phyloP scores from a whole-genome alignment of 2,113 vertebrate genomes.

The Acrocephalus kingi region DNA sequence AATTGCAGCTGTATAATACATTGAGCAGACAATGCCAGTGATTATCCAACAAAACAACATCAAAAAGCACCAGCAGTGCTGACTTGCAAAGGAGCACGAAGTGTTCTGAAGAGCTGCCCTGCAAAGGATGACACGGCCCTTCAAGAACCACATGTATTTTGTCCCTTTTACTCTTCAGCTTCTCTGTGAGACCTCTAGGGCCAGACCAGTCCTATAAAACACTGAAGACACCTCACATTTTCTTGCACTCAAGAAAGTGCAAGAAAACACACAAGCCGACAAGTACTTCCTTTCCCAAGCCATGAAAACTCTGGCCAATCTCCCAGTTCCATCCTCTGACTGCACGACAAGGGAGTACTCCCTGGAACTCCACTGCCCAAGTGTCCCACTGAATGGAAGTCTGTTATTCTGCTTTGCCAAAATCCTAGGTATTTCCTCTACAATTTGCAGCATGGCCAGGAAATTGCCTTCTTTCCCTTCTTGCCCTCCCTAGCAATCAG shows the following conservation, averaged over 20 bases:
- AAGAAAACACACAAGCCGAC: neutral
- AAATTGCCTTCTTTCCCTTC: neutral
- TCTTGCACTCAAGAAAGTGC: too few species aligned
- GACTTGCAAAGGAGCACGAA: neutral
- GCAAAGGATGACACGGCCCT: neutral
- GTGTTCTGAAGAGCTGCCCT: neutral
- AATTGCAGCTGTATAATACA: neutral
- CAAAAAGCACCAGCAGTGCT: neutral
- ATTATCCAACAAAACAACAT: neutral
- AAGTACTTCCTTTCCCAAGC: neutral
- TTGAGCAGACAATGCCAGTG: neutral
- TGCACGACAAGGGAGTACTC: neutral
- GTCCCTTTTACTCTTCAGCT: neutral
- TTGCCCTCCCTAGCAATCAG: neutral
- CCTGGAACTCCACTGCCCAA: neutral
- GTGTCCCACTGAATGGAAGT: neutral
- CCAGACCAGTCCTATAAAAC: neutral
- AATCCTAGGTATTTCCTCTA: neutral
- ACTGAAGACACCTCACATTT: neutral
- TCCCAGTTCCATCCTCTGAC: neutral
- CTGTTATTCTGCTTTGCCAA: neutral
- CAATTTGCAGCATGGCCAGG: neutral
- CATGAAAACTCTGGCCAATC: neutral
- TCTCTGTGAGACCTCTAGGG: neutral
- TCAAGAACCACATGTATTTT: neutral